Evolutionary conservation across 2,113 vertebrate genomes (phyloP).

Genomic region (Lamprotornis superbus): DNA sequence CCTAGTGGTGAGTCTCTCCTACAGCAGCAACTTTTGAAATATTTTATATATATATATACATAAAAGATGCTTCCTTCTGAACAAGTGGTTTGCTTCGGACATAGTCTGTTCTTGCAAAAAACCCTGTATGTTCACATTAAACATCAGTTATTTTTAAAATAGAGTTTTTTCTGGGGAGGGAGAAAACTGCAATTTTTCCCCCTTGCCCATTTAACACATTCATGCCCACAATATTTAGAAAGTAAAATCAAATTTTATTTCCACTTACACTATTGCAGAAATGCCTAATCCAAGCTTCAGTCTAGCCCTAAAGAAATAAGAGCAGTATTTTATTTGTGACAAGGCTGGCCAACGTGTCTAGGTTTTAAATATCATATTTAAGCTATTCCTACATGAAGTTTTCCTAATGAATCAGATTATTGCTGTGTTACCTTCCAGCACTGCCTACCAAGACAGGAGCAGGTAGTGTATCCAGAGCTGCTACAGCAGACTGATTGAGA

Average conservation of each 20-base stretch:
- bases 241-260: neutral
- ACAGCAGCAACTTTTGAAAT: neutral
- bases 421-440: neutral
- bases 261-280: neutral
- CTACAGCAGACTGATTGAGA: slow-evolving; percentile 5
- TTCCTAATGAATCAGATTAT: neutral
- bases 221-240: neutral
- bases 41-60: neutral
- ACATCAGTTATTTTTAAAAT: neutral
- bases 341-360: neutral
- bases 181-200: neutral
- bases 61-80: neutral
- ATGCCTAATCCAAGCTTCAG: neutral
- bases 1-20: neutral
- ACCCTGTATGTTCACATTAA: neutral
- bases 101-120: neutral
- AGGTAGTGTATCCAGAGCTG: neutral
- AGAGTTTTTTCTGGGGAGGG: neutral
- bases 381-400: neutral
- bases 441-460: neutral
- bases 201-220: neutral
- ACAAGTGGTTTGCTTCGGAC: neutral
- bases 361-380: slow-evolving; percentile 8
- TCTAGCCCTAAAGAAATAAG: neutral
- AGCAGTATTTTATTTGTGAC: neutral